Conservation (phyloP, 1,140 invertebrate species). For the Hycleus cichorii region DNA sequence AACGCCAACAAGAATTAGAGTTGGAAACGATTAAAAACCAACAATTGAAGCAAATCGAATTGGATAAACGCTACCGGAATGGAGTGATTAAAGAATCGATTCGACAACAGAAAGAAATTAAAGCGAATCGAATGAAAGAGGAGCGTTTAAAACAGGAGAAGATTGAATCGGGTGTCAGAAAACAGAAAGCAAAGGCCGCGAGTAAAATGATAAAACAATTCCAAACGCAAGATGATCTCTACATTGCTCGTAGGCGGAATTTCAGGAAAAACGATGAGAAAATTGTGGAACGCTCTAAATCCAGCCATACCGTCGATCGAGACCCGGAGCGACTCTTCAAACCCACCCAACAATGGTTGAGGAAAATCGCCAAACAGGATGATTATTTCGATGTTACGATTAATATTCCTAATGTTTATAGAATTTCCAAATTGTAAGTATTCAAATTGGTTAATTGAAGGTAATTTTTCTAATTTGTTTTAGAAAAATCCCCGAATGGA, state of each 20-base stretch:
- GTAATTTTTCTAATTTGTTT: constrained; percentile 5
- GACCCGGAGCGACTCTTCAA: constrained; percentile 32
- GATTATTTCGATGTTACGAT: neutral
- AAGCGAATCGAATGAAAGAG: neutral
- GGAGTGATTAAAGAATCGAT: constrained; percentile 11
- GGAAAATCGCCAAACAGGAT: constrained; percentile 17
- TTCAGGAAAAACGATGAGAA: constrained; percentile 8
- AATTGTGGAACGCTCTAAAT: constrained; percentile 17
- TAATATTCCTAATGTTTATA: constrained; percentile 30
- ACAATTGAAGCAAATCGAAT: constrained; percentile 14
- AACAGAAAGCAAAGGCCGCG: constrained; percentile 23
- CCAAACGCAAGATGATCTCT: constrained; percentile 31
- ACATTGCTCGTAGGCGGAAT: constrained; percentile 23
- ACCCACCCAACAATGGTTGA: constrained; percentile 35
- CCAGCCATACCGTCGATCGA: constrained; percentile 18
- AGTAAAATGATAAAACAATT: constrained; percentile 35
- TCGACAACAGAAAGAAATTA: constrained; percentile 21
- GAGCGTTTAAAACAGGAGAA: neutral
- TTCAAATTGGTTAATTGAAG: no score
- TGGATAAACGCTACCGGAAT: constrained; percentile 8
- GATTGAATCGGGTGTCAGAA: neutral
- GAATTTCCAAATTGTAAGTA: constrained; percentile 7
- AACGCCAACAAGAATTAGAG: constrained; percentile 14
- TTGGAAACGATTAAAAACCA: neutral
- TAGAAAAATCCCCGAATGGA: constrained; percentile 31